These are phyloP conservation scores for Carpatolechia fugitivella DNA, from an alignment of 2,888 invertebrate genomes.

Conservation along the genomic window DNA sequence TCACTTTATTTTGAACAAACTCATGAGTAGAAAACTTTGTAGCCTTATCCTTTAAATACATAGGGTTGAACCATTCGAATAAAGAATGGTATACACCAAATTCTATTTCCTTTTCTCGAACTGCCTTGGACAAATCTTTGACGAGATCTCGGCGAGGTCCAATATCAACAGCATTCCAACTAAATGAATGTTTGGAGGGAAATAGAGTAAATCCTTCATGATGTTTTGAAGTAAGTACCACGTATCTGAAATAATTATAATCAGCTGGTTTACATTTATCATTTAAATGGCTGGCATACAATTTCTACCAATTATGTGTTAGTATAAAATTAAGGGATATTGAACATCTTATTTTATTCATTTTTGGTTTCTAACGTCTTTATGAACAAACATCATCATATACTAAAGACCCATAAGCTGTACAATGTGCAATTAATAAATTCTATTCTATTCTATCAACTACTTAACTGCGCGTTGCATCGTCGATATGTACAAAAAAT, in stretches of 20 bases:
- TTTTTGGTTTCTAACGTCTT: too few species aligned
- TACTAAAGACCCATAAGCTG: too few species aligned
- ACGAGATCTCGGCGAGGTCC: conserved; percentile 89
- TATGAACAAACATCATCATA: too few species aligned
- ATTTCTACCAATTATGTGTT: too few species aligned
- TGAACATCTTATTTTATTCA: too few species aligned
- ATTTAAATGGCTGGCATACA: too few species aligned
- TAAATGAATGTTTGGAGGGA: conserved; percentile 89
- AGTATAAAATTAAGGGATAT: too few species aligned
- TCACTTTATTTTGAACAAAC: neutral
- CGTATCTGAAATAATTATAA: conserved; percentile 80
- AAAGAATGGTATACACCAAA: conserved; percentile 85
- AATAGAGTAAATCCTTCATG: conserved; percentile 92
- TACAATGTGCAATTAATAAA: too few species aligned
- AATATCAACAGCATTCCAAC: conserved; percentile 90
- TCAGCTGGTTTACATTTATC: too few species aligned
- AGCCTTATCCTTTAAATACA: neutral
- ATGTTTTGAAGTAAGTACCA: conserved; percentile 92
- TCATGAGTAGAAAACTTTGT: neutral
- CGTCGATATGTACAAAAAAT: too few species aligned
- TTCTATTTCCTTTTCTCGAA: conserved; percentile 71
- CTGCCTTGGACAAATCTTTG: conserved; percentile 85
- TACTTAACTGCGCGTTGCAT: too few species aligned
- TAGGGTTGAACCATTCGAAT: conserved; percentile 87
- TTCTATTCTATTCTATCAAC: too few species aligned